Evolutionary conservation across 2,888 invertebrate genomes (phyloP).

Genomic region (Cantharis flavilabris): DNA sequence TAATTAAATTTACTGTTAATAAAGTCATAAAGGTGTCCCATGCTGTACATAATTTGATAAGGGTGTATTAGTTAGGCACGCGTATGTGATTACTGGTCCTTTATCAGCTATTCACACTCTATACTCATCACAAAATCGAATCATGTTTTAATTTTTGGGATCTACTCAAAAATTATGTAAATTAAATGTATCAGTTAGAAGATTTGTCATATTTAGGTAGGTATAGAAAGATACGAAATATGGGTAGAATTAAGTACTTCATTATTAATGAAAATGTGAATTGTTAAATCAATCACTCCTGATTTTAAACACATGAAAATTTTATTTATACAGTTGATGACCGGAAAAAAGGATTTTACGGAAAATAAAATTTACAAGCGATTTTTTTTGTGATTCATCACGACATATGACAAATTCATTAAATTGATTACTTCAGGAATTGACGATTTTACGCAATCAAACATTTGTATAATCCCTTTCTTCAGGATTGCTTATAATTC

Average conservation of each 20-base stretch:
- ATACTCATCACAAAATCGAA: slow-evolving; percentile 36
- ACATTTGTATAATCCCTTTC: too few relatives aligned
- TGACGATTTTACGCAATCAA: not conserved
- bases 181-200: not conserved
- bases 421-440: not conserved
- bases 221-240: not conserved
- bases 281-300: not conserved
- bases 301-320: not conserved
- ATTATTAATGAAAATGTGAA: not conserved
- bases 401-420: not conserved
- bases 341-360: slow-evolving; percentile 2
- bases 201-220: not conserved
- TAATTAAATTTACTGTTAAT: slow-evolving; percentile 52
- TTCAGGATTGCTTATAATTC: not conserved
- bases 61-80: slow-evolving; percentile 50
- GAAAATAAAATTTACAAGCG: not conserved
- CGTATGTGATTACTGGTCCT: slow-evolving; percentile 48
- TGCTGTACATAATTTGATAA: slow-evolving; percentile 52
- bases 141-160: slow-evolving; percentile 19
- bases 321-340: not conserved
- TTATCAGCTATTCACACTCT: slow-evolving; percentile 49
- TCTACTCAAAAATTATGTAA: not conserved
- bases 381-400: not conserved
- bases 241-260: not conserved
- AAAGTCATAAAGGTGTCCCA: slow-evolving; percentile 49